Conservation (phyloP, 2,113 vertebrate species). For the human region GRCh38 chr6:34842501-34843000, state of each 20-base stretch:
- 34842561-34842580: too few relatives aligned
- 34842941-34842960: constrained; percentile 17
- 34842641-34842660: too few relatives aligned
- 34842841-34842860: neutral
- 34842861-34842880: neutral
- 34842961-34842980: neutral
- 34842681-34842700: neutral
- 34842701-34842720: constrained; percentile 17
- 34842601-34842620: too few relatives aligned
- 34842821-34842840: neutral
- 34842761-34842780: neutral
- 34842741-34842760: neutral
- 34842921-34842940: neutral
- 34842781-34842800: neutral
- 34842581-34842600: too few relatives aligned
- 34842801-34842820: neutral
- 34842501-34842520: neutral
- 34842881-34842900: neutral
- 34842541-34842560: neutral
- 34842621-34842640: too few relatives aligned
- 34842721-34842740: neutral
- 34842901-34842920: neutral
- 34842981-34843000: too few relatives aligned
- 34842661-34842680: too few relatives aligned
- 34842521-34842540: neutral